Base-by-base conservation (phyloP, 2,797 vertebrate species). In the Crax fasciolata region DNA sequence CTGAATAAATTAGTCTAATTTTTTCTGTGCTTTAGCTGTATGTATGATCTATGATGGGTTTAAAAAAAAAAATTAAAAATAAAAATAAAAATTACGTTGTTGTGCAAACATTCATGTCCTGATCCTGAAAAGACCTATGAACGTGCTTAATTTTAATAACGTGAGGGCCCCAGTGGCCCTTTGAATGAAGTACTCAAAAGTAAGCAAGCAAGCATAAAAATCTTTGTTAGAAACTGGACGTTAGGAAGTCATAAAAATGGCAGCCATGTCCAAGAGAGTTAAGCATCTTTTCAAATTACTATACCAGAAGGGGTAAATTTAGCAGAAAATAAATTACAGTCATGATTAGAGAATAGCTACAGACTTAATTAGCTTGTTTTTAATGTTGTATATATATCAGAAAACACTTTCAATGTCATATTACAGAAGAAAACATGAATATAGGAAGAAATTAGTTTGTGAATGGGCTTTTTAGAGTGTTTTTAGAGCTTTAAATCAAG, bases 301-400 rank as follows among this genome's bases (percentile, higher is more conserved):
- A 1, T 67, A 81, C 23, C 82, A 81, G 82, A 83, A 93, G 82
- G 77, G 76, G 75, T 78, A 95, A 92, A 95, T 94, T 92, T 93
- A 93, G 76, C 85, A 95, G 92, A 89, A 94, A 95, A 91, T 44
- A 83, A 83, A 81, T 83, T 94, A 62, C 59, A 90, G 41, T 57
- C 51, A 78, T 91, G 89, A 93, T 95, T 93, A 92, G 70, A 28
- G 51, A 95, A 94, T 61, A 57, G 62, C 24, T 90, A 41, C 77
- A 84, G 93, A 81, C 17, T 91, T 73, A 93, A 91, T 96, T 92
- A 81, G 21, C 55, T 88, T 61, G 13, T 15, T 93, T 93, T 92
- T 67, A 86, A 89, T 92, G 79, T 57, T 52, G 32, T 49, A 16
- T 71, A 41, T 94, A 54, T 76, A 86, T 91, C 63, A 93, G 76